phyloP scores from a whole-genome alignment of 2,888 invertebrate genomes.

The Leptothorax acervorum region DNA sequence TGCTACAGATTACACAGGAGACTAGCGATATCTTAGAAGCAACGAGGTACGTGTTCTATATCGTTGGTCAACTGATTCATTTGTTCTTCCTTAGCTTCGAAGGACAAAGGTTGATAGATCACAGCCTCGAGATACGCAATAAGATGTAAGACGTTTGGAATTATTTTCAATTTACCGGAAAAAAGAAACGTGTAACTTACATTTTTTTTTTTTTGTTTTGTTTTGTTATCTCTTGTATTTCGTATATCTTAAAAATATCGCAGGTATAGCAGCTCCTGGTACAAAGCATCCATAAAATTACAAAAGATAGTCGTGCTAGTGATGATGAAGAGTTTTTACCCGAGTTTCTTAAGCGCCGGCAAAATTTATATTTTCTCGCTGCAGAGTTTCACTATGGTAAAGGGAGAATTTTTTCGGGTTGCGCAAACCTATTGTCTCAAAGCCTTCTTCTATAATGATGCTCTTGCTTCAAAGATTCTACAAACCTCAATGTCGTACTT shows the following conservation, averaged over 20 bases:
- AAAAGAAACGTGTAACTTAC: too few relatives aligned
- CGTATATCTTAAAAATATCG: neutral
- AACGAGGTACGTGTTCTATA: neutral
- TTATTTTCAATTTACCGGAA: too few relatives aligned
- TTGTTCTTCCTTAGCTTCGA: constrained; percentile 48
- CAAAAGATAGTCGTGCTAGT: constrained; percentile 50
- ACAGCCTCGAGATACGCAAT: constrained; percentile 20
- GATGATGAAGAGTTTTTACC: constrained; percentile 25
- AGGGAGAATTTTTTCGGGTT: neutral
- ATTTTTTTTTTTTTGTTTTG: too few relatives aligned
- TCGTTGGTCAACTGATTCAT: constrained; percentile 51
- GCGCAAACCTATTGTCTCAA: neutral
- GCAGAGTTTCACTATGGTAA: constrained; percentile 50
- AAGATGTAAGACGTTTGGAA: constrained; percentile 38
- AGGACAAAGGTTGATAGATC: constrained; percentile 53
- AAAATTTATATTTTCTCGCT: constrained; percentile 53
- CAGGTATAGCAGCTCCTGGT: constrained; percentile 56
- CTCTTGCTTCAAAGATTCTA: constrained; percentile 28
- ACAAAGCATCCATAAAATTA: constrained; percentile 39
- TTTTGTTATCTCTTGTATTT: neutral
- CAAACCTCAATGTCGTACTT: constrained; percentile 47
- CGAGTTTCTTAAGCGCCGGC: constrained; percentile 50
- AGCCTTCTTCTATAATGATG: neutral
- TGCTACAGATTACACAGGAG: neutral
- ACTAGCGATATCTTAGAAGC: neutral